Percentiles rank a stretch among this genome's conserved stretches.
Evolutionary conservation across 2,888 invertebrate genomes (phyloP).

Genomic region (Amaurobius ferox): DNA sequence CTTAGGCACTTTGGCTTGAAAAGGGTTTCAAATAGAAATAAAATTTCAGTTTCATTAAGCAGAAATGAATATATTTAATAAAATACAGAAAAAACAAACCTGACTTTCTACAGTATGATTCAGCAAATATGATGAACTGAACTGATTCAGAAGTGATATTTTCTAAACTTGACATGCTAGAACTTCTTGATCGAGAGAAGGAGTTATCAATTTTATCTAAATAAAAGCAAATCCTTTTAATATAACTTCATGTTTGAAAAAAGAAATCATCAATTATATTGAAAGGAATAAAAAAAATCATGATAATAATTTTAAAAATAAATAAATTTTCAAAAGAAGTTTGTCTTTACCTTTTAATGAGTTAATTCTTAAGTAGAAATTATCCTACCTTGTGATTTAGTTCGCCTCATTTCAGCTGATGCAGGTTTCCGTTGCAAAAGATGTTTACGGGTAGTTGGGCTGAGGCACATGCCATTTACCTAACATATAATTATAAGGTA

Average conservation of each 20-base stretch:
- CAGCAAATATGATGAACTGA: slow-evolving; percentile 96
- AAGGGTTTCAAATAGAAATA: no score
- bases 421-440: slow-evolving; percentile 77
- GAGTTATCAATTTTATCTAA: slow-evolving; percentile 86
- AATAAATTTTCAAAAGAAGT: background rate
- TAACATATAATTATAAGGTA: slow-evolving; percentile 77
- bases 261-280: no score
- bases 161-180: slow-evolving; percentile 98
- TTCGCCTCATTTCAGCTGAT: slow-evolving; percentile 85
- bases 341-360: background rate
- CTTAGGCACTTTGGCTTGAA: no score
- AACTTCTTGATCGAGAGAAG: slow-evolving; percentile 96
- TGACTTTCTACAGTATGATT: slow-evolving; percentile 95
- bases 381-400: slow-evolving; percentile 91
- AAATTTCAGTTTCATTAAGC: no score
- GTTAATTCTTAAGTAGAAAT: background rate
- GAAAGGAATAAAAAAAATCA: slow-evolving; percentile 25
- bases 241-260: no score
- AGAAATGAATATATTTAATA: no score
- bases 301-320: background rate
- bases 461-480: slow-evolving; percentile 88
- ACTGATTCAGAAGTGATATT: slow-evolving; percentile 97
- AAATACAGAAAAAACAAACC: no score
- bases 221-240: no score
- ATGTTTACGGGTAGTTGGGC: slow-evolving; percentile 81